phyloP scores from a whole-genome alignment of 2,113 vertebrate genomes.

The Pelecanoides urinatrix region DNA sequence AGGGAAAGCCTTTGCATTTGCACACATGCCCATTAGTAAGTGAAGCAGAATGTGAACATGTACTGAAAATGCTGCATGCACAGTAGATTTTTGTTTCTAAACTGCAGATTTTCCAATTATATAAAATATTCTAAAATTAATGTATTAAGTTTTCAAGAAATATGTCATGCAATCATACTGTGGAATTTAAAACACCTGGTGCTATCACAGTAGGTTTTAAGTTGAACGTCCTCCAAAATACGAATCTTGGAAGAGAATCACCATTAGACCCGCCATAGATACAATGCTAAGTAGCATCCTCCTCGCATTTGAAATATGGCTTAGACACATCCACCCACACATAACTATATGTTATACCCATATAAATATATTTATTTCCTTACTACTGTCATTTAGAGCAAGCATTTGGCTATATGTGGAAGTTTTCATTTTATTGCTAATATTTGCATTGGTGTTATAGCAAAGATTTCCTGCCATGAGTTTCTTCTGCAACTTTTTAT shows the following conservation, averaged over 20 bases:
- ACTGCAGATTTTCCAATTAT: not conserved
- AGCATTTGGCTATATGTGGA: not conserved
- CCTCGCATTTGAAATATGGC: not conserved
- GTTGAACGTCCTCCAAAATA: not conserved
- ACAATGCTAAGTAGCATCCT: not conserved
- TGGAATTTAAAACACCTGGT: not conserved
- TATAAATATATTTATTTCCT: not conserved
- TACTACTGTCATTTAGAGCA: not conserved
- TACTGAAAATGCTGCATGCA: not conserved
- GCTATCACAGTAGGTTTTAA: not conserved
- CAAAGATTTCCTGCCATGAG: not conserved
- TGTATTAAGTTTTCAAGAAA: not conserved
- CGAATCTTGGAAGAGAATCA: fast-evolving
- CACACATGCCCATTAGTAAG: not conserved
- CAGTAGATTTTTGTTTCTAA: not conserved
- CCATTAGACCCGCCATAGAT: not conserved
- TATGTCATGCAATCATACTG: not conserved
- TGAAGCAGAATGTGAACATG: not conserved
- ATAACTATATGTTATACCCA: not conserved
- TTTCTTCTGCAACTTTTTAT: not conserved
- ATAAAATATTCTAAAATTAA: not conserved
- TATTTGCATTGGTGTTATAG: not conserved
- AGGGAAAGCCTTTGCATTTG: not conserved
- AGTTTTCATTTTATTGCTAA: not conserved
- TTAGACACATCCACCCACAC: not conserved